Conservation (phyloP, 2,888 invertebrate genomes). For the Mythimna loreyi region DNA sequence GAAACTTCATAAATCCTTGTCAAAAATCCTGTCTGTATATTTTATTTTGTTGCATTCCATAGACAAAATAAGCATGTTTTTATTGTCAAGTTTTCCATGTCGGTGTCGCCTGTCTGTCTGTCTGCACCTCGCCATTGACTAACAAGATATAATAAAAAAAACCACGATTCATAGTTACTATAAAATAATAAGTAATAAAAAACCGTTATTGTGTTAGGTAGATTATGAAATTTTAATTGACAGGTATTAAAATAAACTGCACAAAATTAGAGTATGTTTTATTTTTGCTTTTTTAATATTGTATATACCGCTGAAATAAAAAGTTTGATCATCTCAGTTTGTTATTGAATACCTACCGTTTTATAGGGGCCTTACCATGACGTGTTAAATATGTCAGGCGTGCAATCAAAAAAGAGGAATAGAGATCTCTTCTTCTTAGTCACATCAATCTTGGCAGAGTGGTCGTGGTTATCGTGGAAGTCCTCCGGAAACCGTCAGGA, state of each 20-base stretch:
- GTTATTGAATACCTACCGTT: background rate
- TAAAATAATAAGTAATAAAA: constrained; percentile 26
- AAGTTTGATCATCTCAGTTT: background rate
- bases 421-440: too few species aligned
- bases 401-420: too few species aligned
- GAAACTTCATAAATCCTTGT: background rate
- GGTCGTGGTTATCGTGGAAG: too few species aligned
- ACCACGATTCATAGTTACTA: constrained; percentile 25
- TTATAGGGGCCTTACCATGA: too few species aligned
- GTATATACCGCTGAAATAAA: constrained; percentile 51
- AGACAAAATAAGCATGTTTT: constrained; percentile 48
- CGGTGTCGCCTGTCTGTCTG: constrained; percentile 71
- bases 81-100: constrained; percentile 29
- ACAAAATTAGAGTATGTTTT: constrained; percentile 4
- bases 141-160: constrained; percentile 54
- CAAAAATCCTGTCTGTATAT: background rate
- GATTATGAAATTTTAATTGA: constrained; percentile 5
- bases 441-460: too few species aligned
- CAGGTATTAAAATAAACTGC: constrained; percentile 7
- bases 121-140: constrained; percentile 74
- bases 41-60: constrained; percentile 15
- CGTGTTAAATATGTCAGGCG: too few species aligned
- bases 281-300: constrained; percentile 19
- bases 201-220: constrained; percentile 16
- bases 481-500: too few species aligned